Evolutionary conservation across 2,113 vertebrate genomes (phyloP), one percentile per base, ranked within the genome.

Genomic region (Cyanoramphus novaezelandiae): DNA sequence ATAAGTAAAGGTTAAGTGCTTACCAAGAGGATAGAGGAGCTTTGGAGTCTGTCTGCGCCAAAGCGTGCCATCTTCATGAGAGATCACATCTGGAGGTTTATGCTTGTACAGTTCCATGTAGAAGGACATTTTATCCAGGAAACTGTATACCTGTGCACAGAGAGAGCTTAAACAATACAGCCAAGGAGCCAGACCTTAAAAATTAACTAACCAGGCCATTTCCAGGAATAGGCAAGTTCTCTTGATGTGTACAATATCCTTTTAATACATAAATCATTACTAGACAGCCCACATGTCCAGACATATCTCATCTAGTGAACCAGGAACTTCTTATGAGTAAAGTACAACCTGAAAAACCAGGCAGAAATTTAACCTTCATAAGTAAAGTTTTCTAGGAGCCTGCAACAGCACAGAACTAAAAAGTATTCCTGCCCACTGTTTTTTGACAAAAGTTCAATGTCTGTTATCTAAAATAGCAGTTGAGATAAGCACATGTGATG

Each of bases 41-140:
- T 99, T 99, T 31, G 98, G 98, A 1, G 98, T 96, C 91, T 98
- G 99, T 80, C 99, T 99, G 86, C 98, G 98, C 99, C 99, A 99
- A 41, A 99, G 97, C 0, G 99, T 99, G 95, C 99, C 99, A 0
- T 99, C 99, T 39, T 99, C 99, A 6, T 99, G 98, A 43, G 99
- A 98, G 82, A 99, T 71, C 57, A 99, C 98, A 23, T 99, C 99
- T 5, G 97, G 97, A 29, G 99, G 99, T 80, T 99, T 99, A 67
- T 99, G 98, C 88, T 99, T 99, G 97, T 99, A 99, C 69, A 99
- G 96, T 92, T 99, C 99, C 1, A 99, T 99, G 88, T 99, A 99
- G 96, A 99, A 99, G 14, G 99, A 99, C 99, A 99, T 99, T 97
- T 99, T 99, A 95, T 99, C 99, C 97, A 99, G 97, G 96, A 99